Conservation (phyloP, 2,113 vertebrate genomes). For the Pardalotus punctatus region DNA sequence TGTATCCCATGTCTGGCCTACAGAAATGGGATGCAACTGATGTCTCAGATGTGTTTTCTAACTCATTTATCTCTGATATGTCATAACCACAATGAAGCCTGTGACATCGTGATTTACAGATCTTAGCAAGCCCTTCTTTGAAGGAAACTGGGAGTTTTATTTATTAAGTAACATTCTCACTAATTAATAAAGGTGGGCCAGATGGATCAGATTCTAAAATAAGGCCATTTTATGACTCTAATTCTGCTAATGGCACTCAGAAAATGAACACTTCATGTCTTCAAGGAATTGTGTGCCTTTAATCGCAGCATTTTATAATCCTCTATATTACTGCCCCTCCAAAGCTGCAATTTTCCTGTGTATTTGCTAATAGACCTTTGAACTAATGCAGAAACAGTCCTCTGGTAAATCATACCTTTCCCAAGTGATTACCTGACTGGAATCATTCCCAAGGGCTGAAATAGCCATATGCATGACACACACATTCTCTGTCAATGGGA, state of each 20-base stretch:
- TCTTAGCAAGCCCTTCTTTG: not conserved
- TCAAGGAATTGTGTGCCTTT: not conserved
- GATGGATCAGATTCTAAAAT: not conserved
- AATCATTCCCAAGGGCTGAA: not conserved
- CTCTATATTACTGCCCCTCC: not conserved
- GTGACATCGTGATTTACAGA: not conserved
- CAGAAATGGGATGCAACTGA: not conserved
- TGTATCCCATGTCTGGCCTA: not conserved
- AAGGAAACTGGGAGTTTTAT: not conserved
- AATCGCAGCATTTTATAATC: not conserved
- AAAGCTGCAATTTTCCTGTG: not conserved
- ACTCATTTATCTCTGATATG: not conserved
- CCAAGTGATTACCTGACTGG: not conserved
- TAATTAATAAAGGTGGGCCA: not conserved
- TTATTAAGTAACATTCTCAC: not conserved
- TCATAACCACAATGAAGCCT: not conserved
- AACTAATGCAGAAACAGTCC: not conserved
- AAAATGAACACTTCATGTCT: not conserved
- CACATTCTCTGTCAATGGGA: not conserved
- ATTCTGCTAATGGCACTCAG: not conserved
- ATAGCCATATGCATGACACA: not conserved
- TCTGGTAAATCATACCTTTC: not conserved
- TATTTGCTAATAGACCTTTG: not conserved
- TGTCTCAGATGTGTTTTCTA: not conserved
- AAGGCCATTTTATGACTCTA: not conserved